A percentile compares a stretch with the other conserved stretches of the same genome.
These are phyloP conservation scores for Dendrolimus kikuchii DNA, from an alignment of 1,140 invertebrate species.

Conservation along the genomic window DNA sequence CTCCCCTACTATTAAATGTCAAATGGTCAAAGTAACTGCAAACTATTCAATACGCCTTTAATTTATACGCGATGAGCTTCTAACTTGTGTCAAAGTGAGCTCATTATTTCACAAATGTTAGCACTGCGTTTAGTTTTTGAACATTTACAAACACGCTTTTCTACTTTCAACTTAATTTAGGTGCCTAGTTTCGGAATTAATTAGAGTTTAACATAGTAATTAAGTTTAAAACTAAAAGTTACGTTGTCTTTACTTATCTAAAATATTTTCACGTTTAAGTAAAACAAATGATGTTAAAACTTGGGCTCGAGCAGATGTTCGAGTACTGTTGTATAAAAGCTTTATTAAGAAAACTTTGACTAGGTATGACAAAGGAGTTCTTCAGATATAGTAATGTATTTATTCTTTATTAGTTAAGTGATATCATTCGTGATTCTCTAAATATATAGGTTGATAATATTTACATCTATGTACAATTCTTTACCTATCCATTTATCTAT, in stretches of 20 bases:
- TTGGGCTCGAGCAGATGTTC: neutral
- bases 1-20: no score
- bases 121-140: neutral
- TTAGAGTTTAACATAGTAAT: neutral
- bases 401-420: no score
- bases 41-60: no score
- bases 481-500: no score
- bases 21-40: no score
- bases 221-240: neutral
- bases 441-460: no score
- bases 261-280: neutral
- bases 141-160: slow-evolving; percentile 3
- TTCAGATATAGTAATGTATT: no score
- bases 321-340: neutral
- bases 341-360: slow-evolving; percentile 1
- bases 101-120: no score
- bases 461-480: no score
- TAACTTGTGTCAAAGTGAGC: no score
- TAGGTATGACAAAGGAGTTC: neutral
- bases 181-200: slow-evolving; percentile 1
- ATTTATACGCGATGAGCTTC: no score
- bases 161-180: slow-evolving; percentile 3
- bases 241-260: neutral
- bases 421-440: no score
- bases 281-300: neutral